These are phyloP conservation scores for Scaptomyza montana DNA, from an alignment of 1,140 invertebrate species.

Conservation along the genomic window DNA sequence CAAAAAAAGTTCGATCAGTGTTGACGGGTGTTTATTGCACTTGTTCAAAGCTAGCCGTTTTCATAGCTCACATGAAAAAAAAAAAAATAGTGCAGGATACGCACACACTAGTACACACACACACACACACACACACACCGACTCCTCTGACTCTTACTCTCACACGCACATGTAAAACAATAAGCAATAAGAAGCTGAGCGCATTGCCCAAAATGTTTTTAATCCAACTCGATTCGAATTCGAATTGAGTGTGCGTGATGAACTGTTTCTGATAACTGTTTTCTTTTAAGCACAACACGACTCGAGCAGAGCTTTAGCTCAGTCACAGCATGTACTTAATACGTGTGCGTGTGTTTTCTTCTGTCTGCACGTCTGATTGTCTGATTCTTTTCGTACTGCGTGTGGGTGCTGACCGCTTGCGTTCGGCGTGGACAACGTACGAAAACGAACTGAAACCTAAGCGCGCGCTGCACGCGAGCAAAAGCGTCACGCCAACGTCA, in stretches of 20 bases:
- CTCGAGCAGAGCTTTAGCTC: slow-evolving; percentile 4
- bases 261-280: slow-evolving; percentile 17
- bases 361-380: slow-evolving; percentile 1
- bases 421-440: slow-evolving; percentile 72
- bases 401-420: slow-evolving; percentile 39
- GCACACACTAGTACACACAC: slow-evolving; percentile 7
- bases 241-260: slow-evolving; percentile 1
- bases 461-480: slow-evolving; percentile 72
- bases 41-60: slow-evolving; percentile 33
- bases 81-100: slow-evolving; percentile 4
- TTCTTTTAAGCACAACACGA: slow-evolving; percentile 27
- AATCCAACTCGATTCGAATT: slow-evolving; percentile 17
- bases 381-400: slow-evolving; percentile 16
- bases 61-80: slow-evolving; percentile 23
- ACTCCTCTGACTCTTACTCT: neutral
- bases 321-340: slow-evolving; percentile 1
- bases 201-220: slow-evolving; percentile 1
- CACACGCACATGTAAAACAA: slow-evolving; percentile 17
- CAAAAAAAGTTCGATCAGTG: slow-evolving; percentile 4
- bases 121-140: neutral
- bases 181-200: neutral
- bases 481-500: slow-evolving; percentile 57
- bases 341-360: slow-evolving; percentile 12
- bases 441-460: slow-evolving; percentile 76
- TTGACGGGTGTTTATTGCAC: slow-evolving; percentile 39